A percentile compares a stretch with the other conserved stretches of the same genome.
These are phyloP conservation scores for Hymenochirus boettgeri DNA, from an alignment of 2,113 vertebrate species.

Conservation along the genomic window DNA sequence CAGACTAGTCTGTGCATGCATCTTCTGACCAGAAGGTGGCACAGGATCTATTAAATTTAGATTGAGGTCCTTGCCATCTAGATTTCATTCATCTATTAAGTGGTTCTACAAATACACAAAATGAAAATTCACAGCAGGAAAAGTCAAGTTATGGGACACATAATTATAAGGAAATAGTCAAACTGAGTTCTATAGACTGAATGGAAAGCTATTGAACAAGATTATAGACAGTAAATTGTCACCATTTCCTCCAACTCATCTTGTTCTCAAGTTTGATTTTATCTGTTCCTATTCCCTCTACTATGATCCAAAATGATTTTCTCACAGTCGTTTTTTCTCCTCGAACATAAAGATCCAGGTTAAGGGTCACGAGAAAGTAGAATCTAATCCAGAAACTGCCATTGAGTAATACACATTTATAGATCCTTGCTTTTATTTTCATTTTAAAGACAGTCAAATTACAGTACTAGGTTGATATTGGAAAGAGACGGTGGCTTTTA, in stretches of 20 bases:
- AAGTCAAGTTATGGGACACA: too few relatives aligned
- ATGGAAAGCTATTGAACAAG: too few relatives aligned
- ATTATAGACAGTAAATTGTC: too few relatives aligned
- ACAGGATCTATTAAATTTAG: too few relatives aligned
- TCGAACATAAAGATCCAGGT: constrained; percentile 4
- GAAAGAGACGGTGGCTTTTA: constrained; percentile 8
- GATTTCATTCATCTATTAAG: too few relatives aligned
- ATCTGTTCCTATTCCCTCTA: not conserved
- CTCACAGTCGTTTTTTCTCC: constrained; percentile 3
- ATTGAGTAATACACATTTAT: constrained; percentile 26
- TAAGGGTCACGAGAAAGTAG: constrained; percentile 31
- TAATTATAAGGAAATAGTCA: too few relatives aligned
- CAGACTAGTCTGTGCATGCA: too few relatives aligned
- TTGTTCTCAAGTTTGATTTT: not conserved
- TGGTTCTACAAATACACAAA: too few relatives aligned
- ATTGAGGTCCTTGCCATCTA: too few relatives aligned
- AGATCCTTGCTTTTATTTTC: constrained; percentile 14
- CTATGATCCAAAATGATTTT: constrained; percentile 14
- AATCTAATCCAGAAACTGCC: constrained; percentile 19
- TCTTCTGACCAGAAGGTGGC: too few relatives aligned
- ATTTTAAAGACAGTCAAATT: constrained; percentile 22
- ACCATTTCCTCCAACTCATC: not conserved
- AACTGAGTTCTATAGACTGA: too few relatives aligned
- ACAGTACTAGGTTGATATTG: constrained; percentile 29
- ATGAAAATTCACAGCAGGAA: too few relatives aligned